These are phyloP conservation scores for Drosophila willistoni DNA, from an alignment of 1,140 invertebrate genomes.

Conservation along the genomic window DNA sequence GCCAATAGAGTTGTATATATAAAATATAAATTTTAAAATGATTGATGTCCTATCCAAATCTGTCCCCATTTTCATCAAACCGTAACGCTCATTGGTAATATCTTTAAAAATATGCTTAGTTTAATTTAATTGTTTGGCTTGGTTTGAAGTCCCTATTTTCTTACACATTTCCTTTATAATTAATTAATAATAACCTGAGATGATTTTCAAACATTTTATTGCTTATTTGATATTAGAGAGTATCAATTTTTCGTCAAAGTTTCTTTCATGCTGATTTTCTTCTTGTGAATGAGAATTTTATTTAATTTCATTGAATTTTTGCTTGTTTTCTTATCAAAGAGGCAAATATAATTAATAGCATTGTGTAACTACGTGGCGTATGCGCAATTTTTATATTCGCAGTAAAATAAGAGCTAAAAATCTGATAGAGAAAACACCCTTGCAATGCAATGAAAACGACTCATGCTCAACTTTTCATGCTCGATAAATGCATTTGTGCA, in stretches of 20 bases:
- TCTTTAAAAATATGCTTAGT: too few relatives aligned
- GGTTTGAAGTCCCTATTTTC: too few relatives aligned
- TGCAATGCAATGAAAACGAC: constrained; percentile 19
- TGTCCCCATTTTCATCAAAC: too few relatives aligned
- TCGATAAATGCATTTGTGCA: constrained; percentile 73
- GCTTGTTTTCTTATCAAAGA: constrained; percentile 25
- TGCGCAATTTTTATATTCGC: constrained; percentile 34
- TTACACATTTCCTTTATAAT: too few relatives aligned
- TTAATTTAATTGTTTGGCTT: too few relatives aligned
- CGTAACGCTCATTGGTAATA: too few relatives aligned
- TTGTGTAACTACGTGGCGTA: constrained; percentile 21
- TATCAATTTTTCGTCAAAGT: constrained; percentile 13
- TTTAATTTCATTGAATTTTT: constrained; percentile 4
- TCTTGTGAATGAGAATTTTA: background rate
- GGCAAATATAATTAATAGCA: constrained; percentile 62
- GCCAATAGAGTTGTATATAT: too few relatives aligned
- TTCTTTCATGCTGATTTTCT: background rate
- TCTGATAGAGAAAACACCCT: constrained; percentile 24
- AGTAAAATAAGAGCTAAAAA: constrained; percentile 24
- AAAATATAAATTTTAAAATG: too few relatives aligned
- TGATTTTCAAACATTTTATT: too few relatives aligned
- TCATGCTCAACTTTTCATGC: constrained; percentile 50
- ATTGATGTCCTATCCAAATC: too few relatives aligned
- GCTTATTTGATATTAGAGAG: background rate
- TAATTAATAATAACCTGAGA: too few relatives aligned